Percentiles rank a stretch among this genome's conserved stretches.
Conservation (phyloP, 2,113 vertebrate genomes). For the Barnardius zonarius region DNA sequence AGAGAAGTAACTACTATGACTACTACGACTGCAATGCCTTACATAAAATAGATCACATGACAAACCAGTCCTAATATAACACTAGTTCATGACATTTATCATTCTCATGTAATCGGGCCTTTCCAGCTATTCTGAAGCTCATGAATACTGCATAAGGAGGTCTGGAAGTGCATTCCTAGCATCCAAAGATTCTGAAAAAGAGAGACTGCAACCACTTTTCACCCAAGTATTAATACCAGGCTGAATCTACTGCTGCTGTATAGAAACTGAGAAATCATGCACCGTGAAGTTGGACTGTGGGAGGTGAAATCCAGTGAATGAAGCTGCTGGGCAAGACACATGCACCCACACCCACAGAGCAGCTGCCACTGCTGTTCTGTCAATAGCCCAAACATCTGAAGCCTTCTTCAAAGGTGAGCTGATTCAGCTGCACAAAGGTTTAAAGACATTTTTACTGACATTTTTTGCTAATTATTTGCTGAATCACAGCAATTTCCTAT, state of each 20-base stretch:
- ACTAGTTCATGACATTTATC: neutral
- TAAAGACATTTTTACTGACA: neutral
- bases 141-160: neutral
- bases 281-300: neutral
- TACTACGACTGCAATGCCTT: neutral
- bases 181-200: neutral
- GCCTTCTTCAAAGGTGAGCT: neutral
- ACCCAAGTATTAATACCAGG: neutral
- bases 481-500: neutral
- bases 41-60: neutral
- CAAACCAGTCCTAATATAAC: neutral
- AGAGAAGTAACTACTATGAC: neutral
- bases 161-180: neutral
- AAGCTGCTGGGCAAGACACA: neutral
- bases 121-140: neutral
- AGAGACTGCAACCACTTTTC: neutral
- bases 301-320: neutral
- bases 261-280: neutral
- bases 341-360: neutral
- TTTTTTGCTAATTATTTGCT: neutral
- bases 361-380: neutral
- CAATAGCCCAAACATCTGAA: neutral
- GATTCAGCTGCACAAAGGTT: neutral
- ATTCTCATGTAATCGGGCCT: neutral
- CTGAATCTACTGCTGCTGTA: neutral